These are phyloP conservation scores for Drosophila phalerata DNA, from an alignment of 2,888 invertebrate species.

Conservation along the genomic window DNA sequence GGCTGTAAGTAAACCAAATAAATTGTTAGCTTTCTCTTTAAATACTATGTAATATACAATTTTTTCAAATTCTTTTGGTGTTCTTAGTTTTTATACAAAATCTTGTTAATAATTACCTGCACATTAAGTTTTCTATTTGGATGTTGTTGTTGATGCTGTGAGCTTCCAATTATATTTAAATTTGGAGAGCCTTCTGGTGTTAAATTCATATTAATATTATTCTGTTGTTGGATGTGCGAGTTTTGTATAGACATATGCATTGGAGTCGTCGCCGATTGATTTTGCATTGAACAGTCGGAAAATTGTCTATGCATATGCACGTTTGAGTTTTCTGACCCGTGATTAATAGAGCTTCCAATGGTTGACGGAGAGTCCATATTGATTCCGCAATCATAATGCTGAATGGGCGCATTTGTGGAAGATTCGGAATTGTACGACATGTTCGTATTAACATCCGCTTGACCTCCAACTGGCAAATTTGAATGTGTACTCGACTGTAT, in stretches of 20 bases:
- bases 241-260: conserved; percentile 87
- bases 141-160: conserved; percentile 76
- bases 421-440: conserved; percentile 93
- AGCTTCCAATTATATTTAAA: conserved; percentile 80
- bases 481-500: conserved; percentile 44
- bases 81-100: not conserved
- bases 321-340: conserved; percentile 89
- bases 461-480: conserved; percentile 74
- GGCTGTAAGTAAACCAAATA: conserved; percentile 50
- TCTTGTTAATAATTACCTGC: conserved; percentile 68
- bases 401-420: conserved; percentile 92
- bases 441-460: conserved; percentile 67
- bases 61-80: too few species aligned
- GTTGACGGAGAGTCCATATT: conserved; percentile 95
- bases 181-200: conserved; percentile 84
- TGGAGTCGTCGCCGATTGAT: conserved; percentile 86
- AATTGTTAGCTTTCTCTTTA: not conserved
- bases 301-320: conserved; percentile 87
- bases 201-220: conserved; percentile 75
- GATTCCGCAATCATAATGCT: conserved; percentile 91
- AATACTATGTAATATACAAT: too few species aligned
- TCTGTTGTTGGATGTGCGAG: conserved; percentile 87
- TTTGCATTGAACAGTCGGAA: conserved; percentile 90
- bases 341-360: conserved; percentile 94
- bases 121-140: conserved; percentile 81